Percentiles rank a stretch among this genome's conserved stretches.
Conservation (phyloP, 1,140 invertebrate species). For the Trinorchestia longiramus region DNA sequence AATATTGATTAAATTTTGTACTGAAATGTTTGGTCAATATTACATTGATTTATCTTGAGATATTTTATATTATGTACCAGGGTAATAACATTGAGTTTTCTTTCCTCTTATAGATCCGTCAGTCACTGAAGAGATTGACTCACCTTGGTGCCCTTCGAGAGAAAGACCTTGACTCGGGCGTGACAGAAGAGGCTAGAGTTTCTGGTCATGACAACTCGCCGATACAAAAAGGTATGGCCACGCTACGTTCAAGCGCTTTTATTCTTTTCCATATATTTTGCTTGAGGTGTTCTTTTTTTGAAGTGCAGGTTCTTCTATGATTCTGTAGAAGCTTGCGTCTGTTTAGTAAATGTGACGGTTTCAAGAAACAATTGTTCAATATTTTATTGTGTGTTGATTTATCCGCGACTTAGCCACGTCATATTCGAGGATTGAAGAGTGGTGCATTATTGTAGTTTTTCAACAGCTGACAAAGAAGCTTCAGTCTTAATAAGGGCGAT, state of each 20-base stretch:
- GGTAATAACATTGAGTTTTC: not conserved
- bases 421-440: no score
- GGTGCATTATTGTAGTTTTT: no score
- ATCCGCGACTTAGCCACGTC: not conserved
- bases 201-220: not conserved
- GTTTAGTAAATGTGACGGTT: not conserved
- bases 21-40: not conserved
- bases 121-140: conserved; percentile 45
- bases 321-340: not conserved
- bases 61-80: not conserved
- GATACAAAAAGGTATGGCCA: conserved; percentile 45
- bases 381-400: not conserved
- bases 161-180: conserved; percentile 22
- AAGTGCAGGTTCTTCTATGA: not conserved
- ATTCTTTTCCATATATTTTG: not conserved
- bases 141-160: conserved; percentile 16
- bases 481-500: no score
- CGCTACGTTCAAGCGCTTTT: not conserved
- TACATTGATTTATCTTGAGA: not conserved
- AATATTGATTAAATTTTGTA: not conserved
- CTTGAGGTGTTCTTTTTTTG: not conserved
- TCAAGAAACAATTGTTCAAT: not conserved
- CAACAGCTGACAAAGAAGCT: no score
- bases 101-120: not conserved
- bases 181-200: not conserved